These are phyloP conservation scores for Elaphurus davidianus DNA, from an alignment of 2,113 vertebrate genomes.

Conservation along the genomic window DNA sequence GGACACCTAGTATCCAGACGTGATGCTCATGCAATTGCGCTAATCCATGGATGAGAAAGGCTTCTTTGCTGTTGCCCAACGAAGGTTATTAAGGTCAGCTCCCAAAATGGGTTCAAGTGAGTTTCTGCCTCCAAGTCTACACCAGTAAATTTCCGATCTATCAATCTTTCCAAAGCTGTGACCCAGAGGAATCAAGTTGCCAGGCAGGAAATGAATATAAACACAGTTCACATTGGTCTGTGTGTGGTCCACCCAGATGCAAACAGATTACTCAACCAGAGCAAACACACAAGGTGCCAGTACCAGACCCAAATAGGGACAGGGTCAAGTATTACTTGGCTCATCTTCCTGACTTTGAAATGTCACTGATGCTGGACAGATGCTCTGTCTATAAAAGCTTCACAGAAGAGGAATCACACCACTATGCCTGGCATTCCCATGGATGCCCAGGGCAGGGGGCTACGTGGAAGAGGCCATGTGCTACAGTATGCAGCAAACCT, in stretches of 20 bases:
- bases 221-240: slow-evolving; percentile 57
- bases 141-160: slow-evolving; percentile 64
- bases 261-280: slow-evolving; percentile 72
- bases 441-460: neutral
- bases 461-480: neutral
- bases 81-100: neutral
- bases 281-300: slow-evolving; percentile 59
- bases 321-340: slow-evolving; percentile 29
- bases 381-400: neutral
- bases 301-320: slow-evolving; percentile 35
- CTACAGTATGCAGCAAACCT: neutral
- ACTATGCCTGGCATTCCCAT: neutral
- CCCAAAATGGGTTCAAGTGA: neutral
- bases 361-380: slow-evolving; percentile 46
- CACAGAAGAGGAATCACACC: neutral
- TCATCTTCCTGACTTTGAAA: slow-evolving; percentile 37
- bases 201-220: slow-evolving; percentile 57
- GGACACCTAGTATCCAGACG: neutral
- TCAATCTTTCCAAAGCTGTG: slow-evolving; percentile 46
- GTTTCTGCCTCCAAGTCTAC: neutral
- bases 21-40: neutral
- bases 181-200: slow-evolving; percentile 47
- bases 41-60: neutral
- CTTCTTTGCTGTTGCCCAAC: neutral
- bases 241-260: slow-evolving; percentile 56